These are phyloP conservation scores for Bettongia penicillata DNA, from an alignment of 2,113 vertebrate genomes.

Conservation along the genomic window DNA sequence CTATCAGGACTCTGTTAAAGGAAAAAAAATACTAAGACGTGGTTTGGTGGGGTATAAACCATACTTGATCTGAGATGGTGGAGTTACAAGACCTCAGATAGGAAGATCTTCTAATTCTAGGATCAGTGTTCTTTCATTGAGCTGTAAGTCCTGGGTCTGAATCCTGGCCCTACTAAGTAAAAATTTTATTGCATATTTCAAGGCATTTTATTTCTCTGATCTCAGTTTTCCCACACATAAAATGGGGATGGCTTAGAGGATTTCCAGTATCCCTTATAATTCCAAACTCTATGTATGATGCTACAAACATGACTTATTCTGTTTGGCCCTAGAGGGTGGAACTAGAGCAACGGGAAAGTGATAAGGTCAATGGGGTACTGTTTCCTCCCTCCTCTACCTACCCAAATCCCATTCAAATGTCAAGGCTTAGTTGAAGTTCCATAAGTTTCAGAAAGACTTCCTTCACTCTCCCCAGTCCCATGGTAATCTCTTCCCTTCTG, in stretches of 20 bases:
- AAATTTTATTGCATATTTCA: not conserved
- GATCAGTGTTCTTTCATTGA: not conserved
- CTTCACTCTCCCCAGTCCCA: no score
- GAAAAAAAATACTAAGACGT: not conserved
- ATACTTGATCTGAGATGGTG: not conserved
- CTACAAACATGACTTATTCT: not conserved
- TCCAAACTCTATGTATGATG: not conserved
- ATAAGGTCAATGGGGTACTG: no score
- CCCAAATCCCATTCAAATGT: no score
- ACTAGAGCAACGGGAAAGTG: no score
- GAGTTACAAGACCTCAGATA: not conserved
- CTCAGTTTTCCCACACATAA: not conserved
- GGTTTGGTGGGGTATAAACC: not conserved
- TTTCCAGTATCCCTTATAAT: not conserved
- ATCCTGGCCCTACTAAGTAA: not conserved
- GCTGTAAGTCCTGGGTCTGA: not conserved
- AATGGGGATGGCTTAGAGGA: not conserved
- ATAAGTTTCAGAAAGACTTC: no score
- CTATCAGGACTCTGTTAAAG: not conserved
- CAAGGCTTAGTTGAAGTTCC: no score
- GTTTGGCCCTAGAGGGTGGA: not conserved
- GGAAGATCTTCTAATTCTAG: not conserved
- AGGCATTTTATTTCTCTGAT: not conserved
- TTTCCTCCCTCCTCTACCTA: not conserved
- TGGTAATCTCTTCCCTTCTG: no score